phyloP scores from a whole-genome alignment of 2,113 vertebrate genomes.

The Haliaeetus leucogaster region DNA sequence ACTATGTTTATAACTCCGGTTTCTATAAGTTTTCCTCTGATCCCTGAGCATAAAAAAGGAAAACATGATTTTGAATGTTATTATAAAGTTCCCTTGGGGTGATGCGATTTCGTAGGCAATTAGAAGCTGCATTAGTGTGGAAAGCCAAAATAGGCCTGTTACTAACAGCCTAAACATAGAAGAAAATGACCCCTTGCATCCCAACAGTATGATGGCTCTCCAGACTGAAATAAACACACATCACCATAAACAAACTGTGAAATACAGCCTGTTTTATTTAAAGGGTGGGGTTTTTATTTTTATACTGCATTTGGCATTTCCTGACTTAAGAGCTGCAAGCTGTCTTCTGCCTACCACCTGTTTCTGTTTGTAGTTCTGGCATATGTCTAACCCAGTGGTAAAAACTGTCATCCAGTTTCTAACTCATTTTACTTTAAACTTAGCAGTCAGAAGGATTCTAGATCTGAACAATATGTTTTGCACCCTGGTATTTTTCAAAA shows the following conservation, averaged over 20 bases:
- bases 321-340: not conserved
- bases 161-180: not conserved
- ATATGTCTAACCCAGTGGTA: not conserved
- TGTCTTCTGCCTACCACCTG: constrained; percentile 22
- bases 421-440: not conserved
- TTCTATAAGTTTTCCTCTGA: not conserved
- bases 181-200: not conserved
- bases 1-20: not conserved
- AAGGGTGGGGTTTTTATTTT: constrained; percentile 11
- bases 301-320: constrained; percentile 26
- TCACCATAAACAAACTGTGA: constrained; percentile 3
- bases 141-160: not conserved
- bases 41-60: not conserved
- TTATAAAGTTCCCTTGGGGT: not conserved
- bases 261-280: constrained; percentile 12
- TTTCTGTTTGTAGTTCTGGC: constrained; percentile 32
- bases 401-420: not conserved
- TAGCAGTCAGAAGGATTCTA: not conserved
- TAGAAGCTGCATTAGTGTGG: not conserved
- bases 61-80: not conserved
- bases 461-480: not conserved
- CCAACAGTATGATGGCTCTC: not conserved
- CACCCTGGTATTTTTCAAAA: not conserved
- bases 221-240: not conserved
- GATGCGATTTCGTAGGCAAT: not conserved